These are phyloP conservation scores for Drosophila funebris DNA, from an alignment of 1,140 invertebrate species.

Conservation along the genomic window DNA sequence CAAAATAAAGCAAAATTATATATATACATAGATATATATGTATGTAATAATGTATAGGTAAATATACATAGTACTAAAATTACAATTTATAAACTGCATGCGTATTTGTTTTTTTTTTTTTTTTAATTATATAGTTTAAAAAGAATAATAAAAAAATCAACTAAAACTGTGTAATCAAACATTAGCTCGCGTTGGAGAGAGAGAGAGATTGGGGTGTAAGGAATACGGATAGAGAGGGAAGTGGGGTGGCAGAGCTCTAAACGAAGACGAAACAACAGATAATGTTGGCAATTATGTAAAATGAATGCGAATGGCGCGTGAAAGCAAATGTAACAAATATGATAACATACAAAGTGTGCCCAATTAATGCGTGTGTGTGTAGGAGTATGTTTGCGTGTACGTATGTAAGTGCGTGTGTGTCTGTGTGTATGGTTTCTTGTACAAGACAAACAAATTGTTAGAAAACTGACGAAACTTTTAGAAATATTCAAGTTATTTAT, in stretches of 20 bases:
- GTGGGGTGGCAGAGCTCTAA: constrained; percentile 23
- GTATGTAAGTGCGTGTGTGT: constrained; percentile 3
- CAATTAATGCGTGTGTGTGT: constrained; percentile 6
- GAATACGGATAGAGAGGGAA: background rate
- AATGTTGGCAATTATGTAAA: constrained; percentile 39
- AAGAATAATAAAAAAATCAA: constrained; percentile 56
- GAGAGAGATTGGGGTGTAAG: background rate
- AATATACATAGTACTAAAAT: constrained; percentile 65
- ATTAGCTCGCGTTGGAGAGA: constrained; percentile 64
- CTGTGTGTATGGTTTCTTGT: constrained; percentile 18
- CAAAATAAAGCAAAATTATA: constrained; percentile 81
- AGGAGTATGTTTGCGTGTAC: constrained; percentile 1
- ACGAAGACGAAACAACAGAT: constrained; percentile 62
- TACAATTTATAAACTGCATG: constrained; percentile 79
- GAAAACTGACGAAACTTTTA: constrained; percentile 35
- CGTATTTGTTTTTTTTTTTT: constrained; percentile 67
- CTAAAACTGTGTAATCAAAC: constrained; percentile 59
- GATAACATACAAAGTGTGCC: constrained; percentile 34
- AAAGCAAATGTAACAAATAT: constrained; percentile 42
- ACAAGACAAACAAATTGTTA: constrained; percentile 43
- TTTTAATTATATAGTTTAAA: constrained; percentile 47
- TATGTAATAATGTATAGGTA: constrained; percentile 46
- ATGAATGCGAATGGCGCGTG: constrained; percentile 20
- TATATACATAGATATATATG: constrained; percentile 37
- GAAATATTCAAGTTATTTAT: constrained; percentile 11